Evolutionary conservation across 2,888 invertebrate species (phyloP).

Genomic region (Napeogenes sylphis): DNA sequence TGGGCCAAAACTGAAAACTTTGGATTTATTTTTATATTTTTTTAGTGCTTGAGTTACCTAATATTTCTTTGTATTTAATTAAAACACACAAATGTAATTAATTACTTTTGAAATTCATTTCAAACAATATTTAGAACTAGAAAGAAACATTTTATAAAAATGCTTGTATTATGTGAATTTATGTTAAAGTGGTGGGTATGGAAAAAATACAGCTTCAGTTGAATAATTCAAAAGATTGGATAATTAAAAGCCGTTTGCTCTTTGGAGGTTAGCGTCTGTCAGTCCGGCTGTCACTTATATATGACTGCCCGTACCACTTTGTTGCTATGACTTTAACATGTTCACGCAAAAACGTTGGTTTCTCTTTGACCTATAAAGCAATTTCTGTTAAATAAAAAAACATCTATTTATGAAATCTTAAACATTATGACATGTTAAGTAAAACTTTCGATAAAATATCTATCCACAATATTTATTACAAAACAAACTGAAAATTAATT

Average conservation of each 20-base stretch:
- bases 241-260: slow-evolving; percentile 60
- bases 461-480: slow-evolving; percentile 6
- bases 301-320: slow-evolving; percentile 43
- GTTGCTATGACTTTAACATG: slow-evolving; percentile 24
- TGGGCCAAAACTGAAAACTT: too few relatives aligned
- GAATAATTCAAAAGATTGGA: slow-evolving; percentile 60
- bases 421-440: too few relatives aligned
- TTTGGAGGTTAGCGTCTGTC: slow-evolving; percentile 50
- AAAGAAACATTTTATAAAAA: slow-evolving; percentile 22
- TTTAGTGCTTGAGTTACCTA: too few relatives aligned
- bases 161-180: background rate
- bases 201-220: slow-evolving; percentile 44
- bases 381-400: background rate
- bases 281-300: slow-evolving; percentile 64
- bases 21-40: too few relatives aligned
- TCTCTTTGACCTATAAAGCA: slow-evolving; percentile 2
- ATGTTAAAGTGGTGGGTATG: slow-evolving; percentile 30
- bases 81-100: too few relatives aligned
- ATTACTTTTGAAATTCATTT: too few relatives aligned
- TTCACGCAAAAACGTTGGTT: slow-evolving; percentile 11
- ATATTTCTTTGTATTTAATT: too few relatives aligned
- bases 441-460: slow-evolving; percentile 8
- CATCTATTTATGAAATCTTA: too few relatives aligned
- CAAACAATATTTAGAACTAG: slow-evolving; percentile 31
- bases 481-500: slow-evolving; percentile 12